phyloP scores from a whole-genome alignment of 2,113 vertebrate species.

The Aythya baeri region DNA sequence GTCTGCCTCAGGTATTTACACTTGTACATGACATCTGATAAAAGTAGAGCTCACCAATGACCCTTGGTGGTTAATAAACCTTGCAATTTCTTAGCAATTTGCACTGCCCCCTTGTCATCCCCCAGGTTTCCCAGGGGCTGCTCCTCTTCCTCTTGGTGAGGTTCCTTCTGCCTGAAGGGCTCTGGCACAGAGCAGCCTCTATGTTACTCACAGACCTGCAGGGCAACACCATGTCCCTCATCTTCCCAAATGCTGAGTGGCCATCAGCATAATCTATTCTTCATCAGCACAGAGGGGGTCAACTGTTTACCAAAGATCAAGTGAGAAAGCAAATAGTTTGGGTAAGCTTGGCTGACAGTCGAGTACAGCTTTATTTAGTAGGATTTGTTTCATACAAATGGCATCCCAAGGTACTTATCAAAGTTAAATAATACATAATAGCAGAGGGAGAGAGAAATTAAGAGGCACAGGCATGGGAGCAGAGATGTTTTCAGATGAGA shows the following conservation, averaged over 20 bases:
- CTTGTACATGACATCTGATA: neutral
- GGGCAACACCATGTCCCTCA: neutral
- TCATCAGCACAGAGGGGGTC: neutral
- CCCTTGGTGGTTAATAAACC: neutral
- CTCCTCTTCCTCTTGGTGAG: neutral
- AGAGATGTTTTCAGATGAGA: conserved; percentile 53
- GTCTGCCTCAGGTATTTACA: conserved; percentile 14
- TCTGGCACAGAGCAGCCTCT: neutral
- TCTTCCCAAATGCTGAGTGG: neutral
- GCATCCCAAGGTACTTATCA: conserved; percentile 44
- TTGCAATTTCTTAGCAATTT: neutral
- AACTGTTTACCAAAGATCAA: neutral
- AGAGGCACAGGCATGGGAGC: conserved; percentile 10
- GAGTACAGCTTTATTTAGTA: conserved; percentile 38
- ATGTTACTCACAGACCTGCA: neutral
- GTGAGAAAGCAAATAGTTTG: neutral
- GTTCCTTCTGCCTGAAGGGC: neutral
- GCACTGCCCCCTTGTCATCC: neutral
- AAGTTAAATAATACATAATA: conserved; percentile 58
- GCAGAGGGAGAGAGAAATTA: conserved; percentile 47
- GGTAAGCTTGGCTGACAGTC: neutral
- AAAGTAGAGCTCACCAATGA: neutral
- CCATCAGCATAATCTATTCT: neutral
- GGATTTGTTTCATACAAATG: conserved; percentile 5
- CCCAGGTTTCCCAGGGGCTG: neutral